Evolutionary conservation across 2,888 invertebrate species (phyloP), one percentile per base, ranked within the genome.

Genomic region (Sarcophaga variegata): DNA sequence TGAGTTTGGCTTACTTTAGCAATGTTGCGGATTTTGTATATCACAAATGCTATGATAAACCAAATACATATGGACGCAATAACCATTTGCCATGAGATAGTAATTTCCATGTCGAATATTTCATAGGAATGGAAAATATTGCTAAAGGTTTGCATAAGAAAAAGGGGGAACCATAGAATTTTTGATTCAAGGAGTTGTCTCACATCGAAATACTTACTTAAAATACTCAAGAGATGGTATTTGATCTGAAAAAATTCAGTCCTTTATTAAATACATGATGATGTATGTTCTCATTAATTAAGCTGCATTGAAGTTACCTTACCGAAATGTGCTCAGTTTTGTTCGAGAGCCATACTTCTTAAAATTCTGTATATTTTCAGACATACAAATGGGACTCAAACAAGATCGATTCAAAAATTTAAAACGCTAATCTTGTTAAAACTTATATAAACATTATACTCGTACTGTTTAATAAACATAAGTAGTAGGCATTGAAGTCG

Each of bases 41-140:
- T 17, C 60, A 72, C 59, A 27, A 77, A 1, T 14, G 87, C 86
- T 0, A 92, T 87, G 0, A 90, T 76, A 0, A 27, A 60, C 93
- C 93, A 92, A 25, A 89, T 14, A 0, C 90, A 3, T 0, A 89
- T 0, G 0, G 89, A 88, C 12, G 88, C 89, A 5, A 88, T 63
- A 0, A 89, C 49, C 27, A 92, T 67, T 4, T 87, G 74, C 92
- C 90, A 92, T 0, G 93, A 92, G 12, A 92, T 74, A 0, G 78
- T 78, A 11, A 72, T 80, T 0, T 80, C 47, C 22, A 37, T 5
- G 47, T 45, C 81, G 27, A 86, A 86, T 37, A 83, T 10, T 27
- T 77, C 59, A 47, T 62, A 22, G 4, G 69, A 22, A 0, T 47
- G 66, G 20, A 88, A 81, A 25, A 87, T 77, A 14, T 70, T 14